Evolutionary conservation across 2,797 vertebrate species (phyloP), one percentile per base, ranked within the genome.

Genomic region (Chelon auratus): DNA sequence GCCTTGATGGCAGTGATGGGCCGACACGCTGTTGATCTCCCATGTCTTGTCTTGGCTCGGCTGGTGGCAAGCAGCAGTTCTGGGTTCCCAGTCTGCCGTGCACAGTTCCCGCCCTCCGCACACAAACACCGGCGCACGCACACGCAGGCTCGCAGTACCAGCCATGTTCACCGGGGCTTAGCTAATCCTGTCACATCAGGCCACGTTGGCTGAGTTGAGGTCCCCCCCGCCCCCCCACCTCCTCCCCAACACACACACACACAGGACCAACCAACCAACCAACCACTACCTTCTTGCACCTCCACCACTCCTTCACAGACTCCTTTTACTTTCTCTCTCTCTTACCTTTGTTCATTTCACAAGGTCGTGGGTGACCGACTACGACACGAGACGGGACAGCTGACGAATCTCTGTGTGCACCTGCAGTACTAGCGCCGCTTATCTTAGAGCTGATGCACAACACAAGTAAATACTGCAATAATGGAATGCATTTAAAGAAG

Each of bases 131-230:
- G 62, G 43, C 75, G 18, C 77, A 74, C 77, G 51, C 87, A 60
- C 68, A 62, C 72, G 61, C 69, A 30, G 47, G 54, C 78, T 89
- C 78, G 50, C 74, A 87, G 85, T 84, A 94, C 92, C 92, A 93
- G 93, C 84, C 86, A 85, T 93, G 92, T 87, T 94, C 93, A 94
- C 86, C 86, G 87, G 91, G 89, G 93, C 93, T 94, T 92, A 87
- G 91, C 93, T 95, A 95, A 95, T 94, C 92, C 87, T 94, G 94
- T 94, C 93, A 94, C 94, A 92, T 94, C 88, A 88, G 90, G 84
- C 93, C 84, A 91, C 83, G 65, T 88, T 81, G 86, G 86, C 88
- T 86, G 81, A 87, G 82, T 90, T 93, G 93, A 93, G 89, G 92
- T 37, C 48, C 61, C 70, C 71, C 8, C 30, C 22, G 12, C 18